Evolutionary conservation across 2,797 vertebrate species (phyloP).

Genomic region (Varecia variegata): DNA sequence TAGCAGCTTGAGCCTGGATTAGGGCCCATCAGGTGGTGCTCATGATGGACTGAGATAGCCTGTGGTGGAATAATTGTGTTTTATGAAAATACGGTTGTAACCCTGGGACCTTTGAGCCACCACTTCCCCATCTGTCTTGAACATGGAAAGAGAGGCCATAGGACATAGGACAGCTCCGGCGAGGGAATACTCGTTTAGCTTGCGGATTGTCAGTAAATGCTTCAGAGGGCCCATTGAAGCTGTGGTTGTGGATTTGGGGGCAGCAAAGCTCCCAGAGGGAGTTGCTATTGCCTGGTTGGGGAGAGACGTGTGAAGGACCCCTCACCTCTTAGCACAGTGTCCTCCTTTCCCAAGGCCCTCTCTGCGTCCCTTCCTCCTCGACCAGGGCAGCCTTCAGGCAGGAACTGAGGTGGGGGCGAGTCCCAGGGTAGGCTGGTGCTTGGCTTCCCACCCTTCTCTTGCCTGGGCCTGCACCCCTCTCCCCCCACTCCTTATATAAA

Average conservation of each 20-base stretch:
- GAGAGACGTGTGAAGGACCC: neutral
- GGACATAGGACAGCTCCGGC: neutral
- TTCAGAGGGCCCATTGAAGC: neutral
- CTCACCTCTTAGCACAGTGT: neutral
- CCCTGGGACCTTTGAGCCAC: conserved; percentile 41
- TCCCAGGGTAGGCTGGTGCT: neutral
- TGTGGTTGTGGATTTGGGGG: neutral
- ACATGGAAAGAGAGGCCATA: neutral
- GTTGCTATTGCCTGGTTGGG: neutral
- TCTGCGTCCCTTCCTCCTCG: neutral
- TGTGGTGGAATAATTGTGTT: conserved; percentile 5
- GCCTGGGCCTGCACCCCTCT: neutral
- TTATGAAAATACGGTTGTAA: conserved; percentile 39
- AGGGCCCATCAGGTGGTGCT: conserved; percentile 65
- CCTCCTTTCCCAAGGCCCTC: neutral
- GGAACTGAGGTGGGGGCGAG: neutral
- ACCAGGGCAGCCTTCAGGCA: neutral
- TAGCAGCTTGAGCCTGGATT: conserved; percentile 66
- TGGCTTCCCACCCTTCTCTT: neutral
- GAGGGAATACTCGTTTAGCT: conserved; percentile 26
- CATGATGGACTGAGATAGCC: conserved; percentile 65
- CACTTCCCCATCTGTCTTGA: neutral
- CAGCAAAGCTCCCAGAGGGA: neutral
- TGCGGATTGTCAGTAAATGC: conserved; percentile 3
- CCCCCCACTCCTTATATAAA: neutral